phyloP scores from a whole-genome alignment of 2,797 vertebrate species.

The Apodemus agrarius region DNA sequence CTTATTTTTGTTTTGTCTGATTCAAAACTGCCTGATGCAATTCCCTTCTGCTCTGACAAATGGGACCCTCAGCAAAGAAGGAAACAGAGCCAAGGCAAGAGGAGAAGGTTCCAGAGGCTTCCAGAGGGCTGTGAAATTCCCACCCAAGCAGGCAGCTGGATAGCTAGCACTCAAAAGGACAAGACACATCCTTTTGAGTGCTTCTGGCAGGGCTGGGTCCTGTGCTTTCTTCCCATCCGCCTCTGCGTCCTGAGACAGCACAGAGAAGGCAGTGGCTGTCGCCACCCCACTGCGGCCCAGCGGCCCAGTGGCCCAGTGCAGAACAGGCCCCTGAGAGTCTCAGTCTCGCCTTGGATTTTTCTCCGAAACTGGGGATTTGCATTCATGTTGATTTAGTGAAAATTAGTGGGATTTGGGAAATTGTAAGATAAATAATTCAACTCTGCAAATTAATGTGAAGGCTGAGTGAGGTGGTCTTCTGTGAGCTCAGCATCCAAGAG shows the following conservation, averaged over 20 bases:
- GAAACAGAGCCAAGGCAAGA: constrained; percentile 66
- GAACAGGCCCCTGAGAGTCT: neutral
- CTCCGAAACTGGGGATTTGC: neutral
- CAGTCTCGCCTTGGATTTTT: neutral
- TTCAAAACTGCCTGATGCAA: constrained; percentile 56
- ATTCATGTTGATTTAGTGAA: constrained; percentile 21
- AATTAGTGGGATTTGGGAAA: neutral
- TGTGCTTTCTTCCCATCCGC: constrained; percentile 17
- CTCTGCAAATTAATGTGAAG: constrained; percentile 27
- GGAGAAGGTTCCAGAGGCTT: constrained; percentile 52
- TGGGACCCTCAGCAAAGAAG: constrained; percentile 72
- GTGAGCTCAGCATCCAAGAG: neutral
- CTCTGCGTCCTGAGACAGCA: neutral
- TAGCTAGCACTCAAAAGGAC: constrained; percentile 60
- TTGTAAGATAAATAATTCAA: constrained; percentile 34
- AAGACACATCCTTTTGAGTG: constrained; percentile 58
- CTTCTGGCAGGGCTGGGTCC: constrained; percentile 48
- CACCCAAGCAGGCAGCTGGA: neutral
- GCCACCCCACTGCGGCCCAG: neutral
- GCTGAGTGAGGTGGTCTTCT: too few species aligned
- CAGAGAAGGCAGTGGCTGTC: neutral
- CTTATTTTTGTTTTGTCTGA: constrained; percentile 71
- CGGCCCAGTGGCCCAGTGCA: neutral
- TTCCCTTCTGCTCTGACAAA: constrained; percentile 66
- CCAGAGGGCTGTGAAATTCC: constrained; percentile 52